Evolutionary conservation across 2,113 vertebrate species (phyloP), one percentile per base, ranked within the genome.

Genomic region (Vulpes lagopus): DNA sequence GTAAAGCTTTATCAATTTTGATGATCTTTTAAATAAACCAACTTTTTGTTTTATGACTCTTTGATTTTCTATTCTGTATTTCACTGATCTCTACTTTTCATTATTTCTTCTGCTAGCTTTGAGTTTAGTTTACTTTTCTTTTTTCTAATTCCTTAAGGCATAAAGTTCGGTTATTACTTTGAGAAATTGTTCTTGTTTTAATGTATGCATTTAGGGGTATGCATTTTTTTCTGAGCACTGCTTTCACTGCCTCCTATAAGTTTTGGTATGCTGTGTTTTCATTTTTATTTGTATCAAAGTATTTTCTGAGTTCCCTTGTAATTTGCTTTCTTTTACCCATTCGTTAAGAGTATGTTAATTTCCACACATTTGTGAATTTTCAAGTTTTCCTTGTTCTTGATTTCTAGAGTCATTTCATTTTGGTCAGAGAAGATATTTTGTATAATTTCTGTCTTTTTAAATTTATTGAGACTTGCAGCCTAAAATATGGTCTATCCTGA

Each of bases 251-350:
- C 20, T 81, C 35, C n/a, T 71, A n/a, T 57, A 76, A 57, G 4
- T 95, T 84, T 82, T 88, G 15, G 17, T 64, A 76, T 69, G 32
- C 65, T 90, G 27, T 89, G 32, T 76, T 86, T 86, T 81, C 25
- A 86, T 93, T 93, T 97, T 93, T 35, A 62, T 82, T 90, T 86
- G 23, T 64, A 51, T 71, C 12, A 94, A 78, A 89, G 30, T 83
- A 65, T 93, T 65, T 59, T 89, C 59, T 93, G 23, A 87, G 87
- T 94, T 94, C 43, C 15, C 60, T 84, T 80, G 60, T 83, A 51
- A 35, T 73, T 74, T 92, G 57, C 79, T 60, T 79, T 79, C 43
- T 69, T 86, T 89, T 35, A 95, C 23, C 11, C 43, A 57, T 62
- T 73, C 12, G 17, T 74, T 93, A 86, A 95, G 69, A 76, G 25